Evolutionary conservation across 2,113 vertebrate species (phyloP).

Genomic region (Cygnus atratus): DNA sequence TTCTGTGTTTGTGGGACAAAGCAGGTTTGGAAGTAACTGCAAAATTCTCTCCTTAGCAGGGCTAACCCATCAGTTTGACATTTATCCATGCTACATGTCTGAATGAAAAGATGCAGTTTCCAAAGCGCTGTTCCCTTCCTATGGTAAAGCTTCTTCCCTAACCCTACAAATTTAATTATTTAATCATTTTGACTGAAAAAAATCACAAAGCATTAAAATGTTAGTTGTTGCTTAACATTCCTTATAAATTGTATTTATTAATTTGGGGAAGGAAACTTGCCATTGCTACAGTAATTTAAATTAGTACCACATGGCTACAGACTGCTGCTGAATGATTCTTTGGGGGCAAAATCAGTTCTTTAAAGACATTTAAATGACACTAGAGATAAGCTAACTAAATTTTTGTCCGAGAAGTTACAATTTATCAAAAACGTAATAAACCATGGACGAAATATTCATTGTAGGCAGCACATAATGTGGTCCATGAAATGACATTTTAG

Average conservation of each 20-base stretch:
- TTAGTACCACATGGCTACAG: slow-evolving; percentile 80
- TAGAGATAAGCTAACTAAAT: slow-evolving; percentile 69
- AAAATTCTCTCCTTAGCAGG: slow-evolving; percentile 44
- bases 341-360: slow-evolving; percentile 71
- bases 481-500: slow-evolving; percentile 75
- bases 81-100: slow-evolving; percentile 30
- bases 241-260: slow-evolving; percentile 86
- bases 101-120: slow-evolving; percentile 41
- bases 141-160: slow-evolving; percentile 65
- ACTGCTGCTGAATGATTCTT: slow-evolving; percentile 72
- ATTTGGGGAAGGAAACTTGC: slow-evolving; percentile 81
- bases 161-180: slow-evolving; percentile 80
- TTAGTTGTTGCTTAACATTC: slow-evolving; percentile 86
- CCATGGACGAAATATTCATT: slow-evolving; percentile 64
- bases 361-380: slow-evolving; percentile 61
- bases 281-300: slow-evolving; percentile 80
- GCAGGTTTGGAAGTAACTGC: background rate
- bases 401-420: slow-evolving; percentile 70
- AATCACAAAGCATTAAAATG: slow-evolving; percentile 82
- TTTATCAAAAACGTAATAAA: slow-evolving; percentile 77
- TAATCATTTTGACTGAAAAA: slow-evolving; percentile 79
- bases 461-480: slow-evolving; percentile 70
- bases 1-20: background rate
- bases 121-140: slow-evolving; percentile 68
- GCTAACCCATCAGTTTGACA: slow-evolving; percentile 19